phyloP scores from a whole-genome alignment of 92 coral and sea anemone species.

The Siderastrea radians region DNA sequence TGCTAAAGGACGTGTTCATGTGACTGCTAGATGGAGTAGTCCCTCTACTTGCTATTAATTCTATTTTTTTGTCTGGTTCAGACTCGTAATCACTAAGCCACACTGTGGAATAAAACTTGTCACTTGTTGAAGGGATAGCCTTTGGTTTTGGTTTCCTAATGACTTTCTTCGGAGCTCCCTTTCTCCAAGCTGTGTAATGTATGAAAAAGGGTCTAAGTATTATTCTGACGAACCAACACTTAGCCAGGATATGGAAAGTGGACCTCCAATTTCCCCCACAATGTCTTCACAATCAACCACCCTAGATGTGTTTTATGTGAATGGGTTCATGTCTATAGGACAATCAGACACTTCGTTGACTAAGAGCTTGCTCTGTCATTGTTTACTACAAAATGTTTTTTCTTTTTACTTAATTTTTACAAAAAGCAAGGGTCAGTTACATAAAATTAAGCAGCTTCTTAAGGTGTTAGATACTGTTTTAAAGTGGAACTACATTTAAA shows the following conservation, averaged over 20 bases:
- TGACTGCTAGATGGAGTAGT: slow-evolving; percentile 92
- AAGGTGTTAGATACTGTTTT: not conserved
- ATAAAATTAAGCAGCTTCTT: not conserved
- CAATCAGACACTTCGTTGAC: not conserved
- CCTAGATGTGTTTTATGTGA: not conserved
- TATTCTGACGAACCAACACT: not conserved
- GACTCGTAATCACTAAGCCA: slow-evolving; percentile 99
- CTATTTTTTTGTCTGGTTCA: slow-evolving; percentile 92
- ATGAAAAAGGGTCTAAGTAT: slow-evolving; percentile 66
- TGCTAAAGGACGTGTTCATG: slow-evolving; percentile 90
- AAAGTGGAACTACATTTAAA: not conserved
- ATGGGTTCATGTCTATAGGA: not conserved
- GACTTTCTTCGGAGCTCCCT: slow-evolving; percentile 88
- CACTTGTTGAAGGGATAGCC: slow-evolving; percentile 78
- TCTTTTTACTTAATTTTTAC: not conserved
- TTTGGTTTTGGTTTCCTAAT: slow-evolving; percentile 88
- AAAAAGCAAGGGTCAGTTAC: not conserved
- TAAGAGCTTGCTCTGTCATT: not conserved
- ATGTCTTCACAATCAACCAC: not conserved
- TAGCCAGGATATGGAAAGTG: not conserved
- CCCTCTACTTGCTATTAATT: slow-evolving; percentile 79
- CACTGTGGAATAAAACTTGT: slow-evolving; percentile 99
- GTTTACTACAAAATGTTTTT: too few relatives aligned
- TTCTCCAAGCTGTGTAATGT: slow-evolving; percentile 75
- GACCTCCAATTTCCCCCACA: not conserved